A percentile compares a stretch with the other conserved stretches of the same genome.
Evolutionary conservation across 1,140 invertebrate genomes (phyloP).

Genomic region (Rhopalosiphum maidis): DNA sequence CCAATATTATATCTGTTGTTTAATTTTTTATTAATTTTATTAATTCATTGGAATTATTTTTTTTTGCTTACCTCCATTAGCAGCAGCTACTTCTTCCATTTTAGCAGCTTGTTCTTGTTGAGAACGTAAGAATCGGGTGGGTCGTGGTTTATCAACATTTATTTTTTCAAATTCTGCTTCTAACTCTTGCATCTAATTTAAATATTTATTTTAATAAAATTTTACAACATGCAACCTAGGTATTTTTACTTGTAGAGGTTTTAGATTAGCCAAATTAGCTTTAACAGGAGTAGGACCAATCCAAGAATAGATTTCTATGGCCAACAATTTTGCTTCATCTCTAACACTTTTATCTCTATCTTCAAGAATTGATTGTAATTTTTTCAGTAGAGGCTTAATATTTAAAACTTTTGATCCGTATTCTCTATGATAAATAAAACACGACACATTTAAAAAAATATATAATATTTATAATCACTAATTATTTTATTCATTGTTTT

Average conservation of each 20-base stretch:
- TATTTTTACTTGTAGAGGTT: constrained; percentile 76
- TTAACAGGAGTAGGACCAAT: constrained; percentile 81
- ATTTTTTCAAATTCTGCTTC: constrained; percentile 87
- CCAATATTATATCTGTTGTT: constrained; percentile 62
- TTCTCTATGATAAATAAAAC: constrained; percentile 66
- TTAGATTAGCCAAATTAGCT: constrained; percentile 83
- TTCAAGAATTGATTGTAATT: constrained; percentile 81
- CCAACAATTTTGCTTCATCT: constrained; percentile 87
- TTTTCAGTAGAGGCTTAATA: constrained; percentile 89
- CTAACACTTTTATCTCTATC: constrained; percentile 91
- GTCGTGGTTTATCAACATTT: constrained; percentile 73
- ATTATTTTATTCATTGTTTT: background rate
- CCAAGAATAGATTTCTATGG: constrained; percentile 93
- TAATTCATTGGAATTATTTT: background rate
- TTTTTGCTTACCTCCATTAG: constrained; percentile 63
- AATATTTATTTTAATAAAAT: constrained; percentile 15
- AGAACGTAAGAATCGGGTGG: constrained; percentile 83
- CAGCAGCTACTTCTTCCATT: constrained; percentile 67
- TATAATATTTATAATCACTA: background rate
- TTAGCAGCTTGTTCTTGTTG: constrained; percentile 81
- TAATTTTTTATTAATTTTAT: constrained; percentile 21
- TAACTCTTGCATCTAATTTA: constrained; percentile 77
- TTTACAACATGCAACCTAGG: background rate
- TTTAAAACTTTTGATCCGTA: constrained; percentile 92
- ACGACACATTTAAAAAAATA: background rate